Evolutionary conservation across 2,113 vertebrate genomes (phyloP), one percentile per base, ranked within the genome.

Genomic region (Petromus typicus): DNA sequence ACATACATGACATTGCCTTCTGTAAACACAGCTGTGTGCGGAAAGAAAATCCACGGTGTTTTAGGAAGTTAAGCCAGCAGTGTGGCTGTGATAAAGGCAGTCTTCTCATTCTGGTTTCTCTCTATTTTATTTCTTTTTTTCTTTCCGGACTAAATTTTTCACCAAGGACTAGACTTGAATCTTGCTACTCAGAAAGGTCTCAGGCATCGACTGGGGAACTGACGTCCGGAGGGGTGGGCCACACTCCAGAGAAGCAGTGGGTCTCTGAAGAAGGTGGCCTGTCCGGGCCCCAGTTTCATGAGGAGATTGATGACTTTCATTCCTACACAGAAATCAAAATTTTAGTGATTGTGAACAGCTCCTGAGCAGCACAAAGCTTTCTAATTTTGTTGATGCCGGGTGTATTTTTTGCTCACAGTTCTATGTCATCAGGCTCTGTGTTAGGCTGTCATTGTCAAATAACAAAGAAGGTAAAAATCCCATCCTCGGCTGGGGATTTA

Each of bases 21-120:
- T 97, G 99, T 99, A 99, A 99, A 99, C 98, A 99, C 98, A 99
- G 98, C 98, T 99, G 98, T 98, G 98, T 0, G 92, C 97, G 98
- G 98, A 98, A 98, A 98, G 98, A 98, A 98, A 98, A 98, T 98
- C 97, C 98, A 97, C 97, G 97, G 96, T 98, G 98, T 99, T 98
- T 99, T 98, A 98, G 98, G 98, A 98, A 98, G 98, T 98, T 98
- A 98, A 98, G 97, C 98, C 98, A 98, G 97, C 97, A 98, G 97
- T 98, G 98, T 97, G 97, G 97, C 97, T 97, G 91, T 90, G 96
- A 98, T 97, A 97, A 98, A 97, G 97, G 87, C 95, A 96, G 96
- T 90, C 97, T 95, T 71, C 96, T 96, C 84, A 30, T 96, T 96
- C 93, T 84, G 94, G 93, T 93, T 97, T 95, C 76, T 87, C 69